A percentile compares a stretch with the other conserved stretches of the same genome.
Conservation (phyloP, 2,888 invertebrate species). For the Drosophila anomalipes region DNA sequence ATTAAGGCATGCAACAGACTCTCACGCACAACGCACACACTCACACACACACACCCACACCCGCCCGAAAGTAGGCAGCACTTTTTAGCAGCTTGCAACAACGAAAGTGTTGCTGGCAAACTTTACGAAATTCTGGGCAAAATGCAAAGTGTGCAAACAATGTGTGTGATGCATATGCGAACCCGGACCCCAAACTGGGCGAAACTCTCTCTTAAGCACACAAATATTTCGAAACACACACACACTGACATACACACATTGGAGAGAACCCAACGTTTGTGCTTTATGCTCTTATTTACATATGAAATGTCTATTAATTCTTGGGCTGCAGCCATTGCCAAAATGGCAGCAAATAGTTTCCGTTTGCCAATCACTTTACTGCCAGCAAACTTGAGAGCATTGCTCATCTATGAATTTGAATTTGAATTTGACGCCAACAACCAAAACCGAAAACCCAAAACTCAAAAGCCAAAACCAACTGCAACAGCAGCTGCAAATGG, state of each 20-base stretch:
- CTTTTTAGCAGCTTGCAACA: slow-evolving; percentile 71
- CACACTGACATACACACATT: slow-evolving; percentile 13
- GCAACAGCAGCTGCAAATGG: slow-evolving; percentile 27
- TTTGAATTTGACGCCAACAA: slow-evolving; percentile 56
- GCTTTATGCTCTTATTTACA: slow-evolving; percentile 59
- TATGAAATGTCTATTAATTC: slow-evolving; percentile 78
- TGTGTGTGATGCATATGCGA: slow-evolving; percentile 74
- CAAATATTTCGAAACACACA: slow-evolving; percentile 56
- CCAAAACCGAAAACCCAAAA: slow-evolving; percentile 6
- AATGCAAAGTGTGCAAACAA: slow-evolving; percentile 82
- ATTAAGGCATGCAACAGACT: slow-evolving; percentile 58
- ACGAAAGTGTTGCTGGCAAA: slow-evolving; percentile 76
- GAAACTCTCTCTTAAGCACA: slow-evolving; percentile 58
- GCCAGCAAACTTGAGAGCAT: slow-evolving; percentile 40
- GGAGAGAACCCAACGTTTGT: slow-evolving; percentile 15
- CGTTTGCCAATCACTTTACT: slow-evolving; percentile 68
- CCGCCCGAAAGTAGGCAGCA: slow-evolving; percentile 73
- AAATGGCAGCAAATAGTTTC: slow-evolving; percentile 80
- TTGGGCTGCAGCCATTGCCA: slow-evolving; percentile 48
- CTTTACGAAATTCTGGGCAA: slow-evolving; percentile 75
- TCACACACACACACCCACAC: slow-evolving; percentile 10
- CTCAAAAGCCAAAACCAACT: slow-evolving; percentile 28
- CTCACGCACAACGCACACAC: slow-evolving; percentile 15
- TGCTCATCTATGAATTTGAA: slow-evolving; percentile 56
- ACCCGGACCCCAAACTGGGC: slow-evolving; percentile 34